Base-by-base conservation (phyloP, 2,113 vertebrate species). In the Hipposideros armiger region DNA sequence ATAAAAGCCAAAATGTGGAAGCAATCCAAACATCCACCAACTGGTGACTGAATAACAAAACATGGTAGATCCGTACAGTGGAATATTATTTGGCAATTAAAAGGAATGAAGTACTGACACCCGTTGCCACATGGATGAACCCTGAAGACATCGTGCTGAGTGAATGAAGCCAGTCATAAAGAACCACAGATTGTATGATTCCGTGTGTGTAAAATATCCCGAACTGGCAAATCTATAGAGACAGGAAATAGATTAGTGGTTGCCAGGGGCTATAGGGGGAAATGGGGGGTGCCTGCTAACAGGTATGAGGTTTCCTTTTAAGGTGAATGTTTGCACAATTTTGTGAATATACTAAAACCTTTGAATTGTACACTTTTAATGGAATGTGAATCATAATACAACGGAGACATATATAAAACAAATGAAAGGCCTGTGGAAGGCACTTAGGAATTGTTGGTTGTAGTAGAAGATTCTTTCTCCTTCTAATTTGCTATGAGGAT, bases 101-200 rank as follows among this genome's bases (percentile, higher is more conserved):
- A 89, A 94, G 52, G 87, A 40, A 52, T 15, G 4, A 47, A 67
- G 20, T 13, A n/a, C n/a, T 4, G 24, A 47, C 30, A 11, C 7
- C 19, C 2, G 8, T 17, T 54, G 50, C 30, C 17, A 20, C 15
- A 8, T 8, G 26, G 36, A 72, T 1, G 11, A 40, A 56, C 42
- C 45, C 26, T 36, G 17, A 60, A 92, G 62, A 83, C 22, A n/a
- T 4, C 10, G 28, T 0, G 0, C 58, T 19, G 10, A 67, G 62
- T 58, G 24, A 47, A 66, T 76, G 77, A 36, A 78, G 45, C 62
- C 26, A 58, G 45, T 36, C 76, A 36, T 64, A 10, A 67, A 54
- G 74, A 40, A 45, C 19, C 32, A n/a, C 11, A 4, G 13, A 5
- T 2, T 16, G 2, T 5, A 7, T 0, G 5, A 30, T 66, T 52